Evolutionary conservation across 2,797 vertebrate genomes (phyloP).

Genomic region (Myioborus melanocephalus): DNA sequence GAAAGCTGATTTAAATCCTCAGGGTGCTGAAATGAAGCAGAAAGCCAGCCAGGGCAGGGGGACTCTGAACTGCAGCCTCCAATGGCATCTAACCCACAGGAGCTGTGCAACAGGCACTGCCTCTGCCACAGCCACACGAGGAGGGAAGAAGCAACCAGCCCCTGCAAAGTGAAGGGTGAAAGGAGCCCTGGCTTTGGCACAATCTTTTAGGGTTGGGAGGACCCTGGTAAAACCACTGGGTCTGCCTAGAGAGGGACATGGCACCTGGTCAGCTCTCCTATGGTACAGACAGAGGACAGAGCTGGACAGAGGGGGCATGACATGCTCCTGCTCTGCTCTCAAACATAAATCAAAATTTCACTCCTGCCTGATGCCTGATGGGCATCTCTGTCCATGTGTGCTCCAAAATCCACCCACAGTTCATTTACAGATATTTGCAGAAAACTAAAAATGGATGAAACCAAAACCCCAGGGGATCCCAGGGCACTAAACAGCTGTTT

Average conservation of each 20-base stretch:
- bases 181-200: background rate
- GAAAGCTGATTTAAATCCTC: background rate
- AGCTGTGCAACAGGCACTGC: background rate
- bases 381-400: background rate
- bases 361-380: background rate
- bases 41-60: background rate
- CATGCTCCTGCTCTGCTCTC: fast-evolving
- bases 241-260: background rate
- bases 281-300: background rate
- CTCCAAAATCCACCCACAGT: background rate
- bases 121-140: background rate
- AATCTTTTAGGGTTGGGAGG: background rate
- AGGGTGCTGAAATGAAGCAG: background rate
- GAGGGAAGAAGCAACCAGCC: background rate
- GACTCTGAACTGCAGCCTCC: background rate
- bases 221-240: fast-evolving
- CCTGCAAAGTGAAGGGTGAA: background rate
- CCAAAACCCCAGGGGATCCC: background rate
- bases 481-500: background rate
- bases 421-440: background rate
- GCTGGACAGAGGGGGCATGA: background rate
- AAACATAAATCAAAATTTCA: background rate
- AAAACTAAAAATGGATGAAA: background rate
- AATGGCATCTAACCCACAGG: fast-evolving
- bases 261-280: background rate